Percentiles rank a stretch among this genome's conserved stretches.
Evolutionary conservation across 2,888 invertebrate species (phyloP).

Genomic region (Torymus auratus): DNA sequence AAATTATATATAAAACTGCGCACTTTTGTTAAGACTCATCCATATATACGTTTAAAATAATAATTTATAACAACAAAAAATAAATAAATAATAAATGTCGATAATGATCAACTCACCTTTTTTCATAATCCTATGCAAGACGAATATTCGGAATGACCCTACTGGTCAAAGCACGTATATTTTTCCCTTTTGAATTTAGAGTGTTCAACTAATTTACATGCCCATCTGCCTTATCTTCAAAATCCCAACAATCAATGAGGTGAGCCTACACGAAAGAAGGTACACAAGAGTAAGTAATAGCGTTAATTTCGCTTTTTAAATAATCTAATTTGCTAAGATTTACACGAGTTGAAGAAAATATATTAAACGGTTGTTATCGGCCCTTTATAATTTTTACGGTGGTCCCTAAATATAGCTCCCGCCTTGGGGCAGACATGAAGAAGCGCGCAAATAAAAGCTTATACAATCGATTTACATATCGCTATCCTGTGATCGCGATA

Average conservation of each 20-base stretch:
- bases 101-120: conserved; percentile 20
- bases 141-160: background rate
- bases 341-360: conserved; percentile 15
- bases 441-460: conserved; percentile 21
- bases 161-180: background rate
- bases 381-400: background rate
- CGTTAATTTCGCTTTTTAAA: background rate
- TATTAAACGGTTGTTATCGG: conserved; percentile 18
- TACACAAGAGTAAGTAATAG: background rate
- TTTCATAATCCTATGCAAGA: conserved; percentile 8
- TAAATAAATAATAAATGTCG: no score
- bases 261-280: background rate
- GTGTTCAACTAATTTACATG: background rate
- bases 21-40: no score
- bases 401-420: background rate
- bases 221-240: background rate
- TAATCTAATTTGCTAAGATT: conserved; percentile 2
- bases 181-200: background rate
- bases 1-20: no score
- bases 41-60: no score
- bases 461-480: conserved; percentile 33
- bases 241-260: conserved; percentile 14
- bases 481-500: background rate
- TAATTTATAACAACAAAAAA: no score
- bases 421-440: conserved; percentile 4